These are phyloP conservation scores for Bombyx mori DNA, from an alignment of 1,140 invertebrate species.

Conservation along the genomic window ASM3026992v2 NC_085113.1:7724501-7725000, in stretches of 20 bases:
- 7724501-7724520: constrained; percentile 40
- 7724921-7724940: background rate
- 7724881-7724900: background rate
- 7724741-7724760: no score
- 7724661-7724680: constrained; percentile 74
- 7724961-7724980: no score
- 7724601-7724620: constrained; percentile 75
- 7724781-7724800: no score
- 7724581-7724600: constrained; percentile 80
- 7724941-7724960: background rate
- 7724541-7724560: constrained; percentile 80
- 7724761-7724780: no score
- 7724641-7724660: constrained; percentile 74
- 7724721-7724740: background rate
- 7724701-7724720: constrained; percentile 2
- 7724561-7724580: constrained; percentile 78
- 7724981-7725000: no score
- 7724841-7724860: no score
- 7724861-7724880: no score
- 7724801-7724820: no score
- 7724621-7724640: constrained; percentile 41
- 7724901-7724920: background rate
- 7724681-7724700: constrained; percentile 1
- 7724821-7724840: no score
- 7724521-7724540: constrained; percentile 73